phyloP scores from a whole-genome alignment of 2,888 invertebrate species.

The Parnassius glacialis region DNA sequence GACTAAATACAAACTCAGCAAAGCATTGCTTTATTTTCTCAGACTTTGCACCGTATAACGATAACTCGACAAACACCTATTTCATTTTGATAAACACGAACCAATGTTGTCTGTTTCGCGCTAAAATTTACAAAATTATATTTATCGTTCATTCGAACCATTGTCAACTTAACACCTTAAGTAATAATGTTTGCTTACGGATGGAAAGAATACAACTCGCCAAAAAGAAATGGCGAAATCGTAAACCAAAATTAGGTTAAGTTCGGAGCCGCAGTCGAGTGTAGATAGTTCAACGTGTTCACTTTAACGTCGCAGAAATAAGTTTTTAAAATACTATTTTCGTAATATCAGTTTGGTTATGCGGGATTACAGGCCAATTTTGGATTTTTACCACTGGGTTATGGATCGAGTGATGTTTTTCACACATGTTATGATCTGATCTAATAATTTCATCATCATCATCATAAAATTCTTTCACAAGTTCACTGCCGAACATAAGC shows the following conservation, averaged over 20 bases:
- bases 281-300: conserved; percentile 27
- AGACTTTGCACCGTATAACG: conserved; percentile 1
- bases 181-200: conserved; percentile 11
- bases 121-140: conserved; percentile 33
- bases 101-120: conserved; percentile 33
- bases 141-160: conserved; percentile 13
- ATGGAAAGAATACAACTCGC: conserved; percentile 24
- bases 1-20: conserved; percentile 11
- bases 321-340: conserved; percentile 23
- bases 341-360: conserved; percentile 22
- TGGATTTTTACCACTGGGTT: conserved; percentile 4
- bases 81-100: conserved; percentile 37
- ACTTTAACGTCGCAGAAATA: conserved; percentile 29
- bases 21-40: conserved; percentile 16
- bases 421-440: no score
- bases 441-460: no score
- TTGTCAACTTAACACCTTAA: conserved; percentile 17
- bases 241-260: conserved; percentile 39
- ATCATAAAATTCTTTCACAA: no score
- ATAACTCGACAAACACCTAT: conserved; percentile 27
- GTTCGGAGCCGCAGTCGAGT: conserved; percentile 33
- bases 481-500: no score
- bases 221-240: conserved; percentile 36
- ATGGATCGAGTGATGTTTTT: no score
- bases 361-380: conserved; percentile 6